phyloP scores from a whole-genome alignment of 2,888 invertebrate genomes.

The Caenorhabditis parvicauda region DNA sequence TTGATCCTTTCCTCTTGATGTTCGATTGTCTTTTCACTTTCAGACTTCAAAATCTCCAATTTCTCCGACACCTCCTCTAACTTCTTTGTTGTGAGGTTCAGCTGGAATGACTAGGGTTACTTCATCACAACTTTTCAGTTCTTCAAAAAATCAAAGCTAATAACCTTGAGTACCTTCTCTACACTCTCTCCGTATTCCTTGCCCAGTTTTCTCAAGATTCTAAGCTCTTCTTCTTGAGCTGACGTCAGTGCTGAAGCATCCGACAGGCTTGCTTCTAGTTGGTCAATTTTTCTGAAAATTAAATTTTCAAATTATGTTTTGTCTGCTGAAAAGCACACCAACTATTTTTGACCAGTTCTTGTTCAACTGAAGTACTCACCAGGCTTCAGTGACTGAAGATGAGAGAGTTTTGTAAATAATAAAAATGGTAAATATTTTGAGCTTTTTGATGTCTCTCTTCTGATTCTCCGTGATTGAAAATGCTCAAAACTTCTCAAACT shows the following conservation, averaged over 20 bases:
- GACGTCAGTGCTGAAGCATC: constrained; percentile 21
- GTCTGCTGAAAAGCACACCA: no score
- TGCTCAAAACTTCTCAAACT: not conserved
- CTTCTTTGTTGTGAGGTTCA: not conserved
- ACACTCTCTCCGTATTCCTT: constrained; percentile 33
- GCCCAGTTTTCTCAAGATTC: constrained; percentile 34
- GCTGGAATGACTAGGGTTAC: no score
- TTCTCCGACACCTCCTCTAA: constrained; percentile 10
- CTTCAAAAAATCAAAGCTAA: not conserved
- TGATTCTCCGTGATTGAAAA: no score
- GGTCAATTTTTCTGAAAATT: constrained; percentile 21
- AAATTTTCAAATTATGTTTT: not conserved
- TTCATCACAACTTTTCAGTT: not conserved
- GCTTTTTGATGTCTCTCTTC: no score
- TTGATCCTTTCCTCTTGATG: no score
- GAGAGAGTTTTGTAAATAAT: no score
- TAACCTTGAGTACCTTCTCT: constrained; percentile 12
- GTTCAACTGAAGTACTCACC: no score
- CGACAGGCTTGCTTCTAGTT: constrained; percentile 9
- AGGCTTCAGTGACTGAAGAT: no score
- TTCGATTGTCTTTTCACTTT: no score
- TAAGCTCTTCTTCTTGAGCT: constrained; percentile 38
- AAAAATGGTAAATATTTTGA: no score
- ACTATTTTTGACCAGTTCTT: no score
- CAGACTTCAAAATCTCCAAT: constrained; percentile 10